phyloP scores from a whole-genome alignment of 2,888 invertebrate species.

The Rhodophaea formosa region DNA sequence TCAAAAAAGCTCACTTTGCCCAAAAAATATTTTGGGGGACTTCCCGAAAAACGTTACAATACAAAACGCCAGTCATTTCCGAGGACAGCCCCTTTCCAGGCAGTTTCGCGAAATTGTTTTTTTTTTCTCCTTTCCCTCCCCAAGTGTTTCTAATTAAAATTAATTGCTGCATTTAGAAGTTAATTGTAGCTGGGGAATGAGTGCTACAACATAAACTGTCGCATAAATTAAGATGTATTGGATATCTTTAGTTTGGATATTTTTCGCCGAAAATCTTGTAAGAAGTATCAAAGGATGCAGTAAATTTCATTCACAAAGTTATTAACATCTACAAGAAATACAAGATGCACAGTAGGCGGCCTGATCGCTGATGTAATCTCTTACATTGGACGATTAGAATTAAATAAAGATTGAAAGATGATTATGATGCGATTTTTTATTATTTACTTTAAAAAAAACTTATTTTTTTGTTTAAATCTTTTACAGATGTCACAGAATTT shows the following conservation, averaged over 20 bases:
- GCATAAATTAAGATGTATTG: constrained; percentile 50
- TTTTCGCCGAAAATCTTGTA: too few species aligned
- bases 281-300: too few species aligned
- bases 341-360: too few species aligned
- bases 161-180: constrained; percentile 62
- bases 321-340: too few species aligned
- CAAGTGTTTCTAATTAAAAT: constrained; percentile 67
- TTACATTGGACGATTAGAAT: too few species aligned
- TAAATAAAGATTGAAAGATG: too few species aligned
- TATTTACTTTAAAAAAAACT: too few species aligned
- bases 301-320: too few species aligned
- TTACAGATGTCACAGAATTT: too few species aligned
- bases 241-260: constrained; percentile 35
- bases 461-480: too few species aligned
- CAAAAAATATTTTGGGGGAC: constrained; percentile 3
- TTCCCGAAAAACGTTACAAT: constrained; percentile 1
- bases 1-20: neutral
- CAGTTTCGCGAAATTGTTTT: constrained; percentile 44
- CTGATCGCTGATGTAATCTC: too few species aligned
- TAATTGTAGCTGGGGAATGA: constrained; percentile 58
- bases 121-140: constrained; percentile 40
- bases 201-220: constrained; percentile 51
- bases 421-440: too few species aligned
- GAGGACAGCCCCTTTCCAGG: constrained; percentile 27
- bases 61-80: constrained; percentile 6